Base-by-base conservation (phyloP, 2,888 invertebrate genomes). In the Dexiosoma caninum region DNA sequence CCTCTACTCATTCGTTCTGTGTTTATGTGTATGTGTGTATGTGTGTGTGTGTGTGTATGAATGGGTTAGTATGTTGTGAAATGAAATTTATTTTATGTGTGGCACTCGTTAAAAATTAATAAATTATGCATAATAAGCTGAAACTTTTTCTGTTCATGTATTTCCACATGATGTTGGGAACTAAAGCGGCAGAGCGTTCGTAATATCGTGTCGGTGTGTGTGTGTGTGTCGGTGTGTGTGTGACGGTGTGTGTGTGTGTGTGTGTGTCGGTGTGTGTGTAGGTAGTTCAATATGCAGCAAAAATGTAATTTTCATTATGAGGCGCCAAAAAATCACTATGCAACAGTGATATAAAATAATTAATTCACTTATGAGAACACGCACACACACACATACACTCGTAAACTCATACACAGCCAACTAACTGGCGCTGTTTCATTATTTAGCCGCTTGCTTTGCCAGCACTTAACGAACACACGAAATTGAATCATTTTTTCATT, bases 111-210 rank as follows among this genome's bases (percentile, higher is more conserved):
- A 46, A 53, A 55, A 71, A 69, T 69, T 66, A 76, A 76, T 70
- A 70, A 80, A 80, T 80, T 76, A 76, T 80, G 76, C 70, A 76
- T 80, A 79, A 66, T 79, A 79, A 79, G 75, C 75, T 53, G 59
- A 75, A 44, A 7, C 16, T 46, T 46, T 30, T 27, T 51, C 46
- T 37, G 32, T 21, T 55, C 12, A 9, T 8, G 21, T 2, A 9
- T 23, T n/a, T 23, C 21, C n/a, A n/a, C 10, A 8, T 12, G 2
- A 8, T 46, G 19, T 16, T 19, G 21, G 4, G 9, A 0, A 37
- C 14, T 23, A 0, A 7, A 14, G 40, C 19, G 42, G 32, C 14
- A 51, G 27, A 42, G 27, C 14, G n/a, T n/a, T n/a, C n/a, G n/a
- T n/a, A n/a, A n/a, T n/a, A n/a, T n/a, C n/a, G n/a, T n/a, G n/a